Evolutionary conservation across 1,140 invertebrate species (phyloP).

Genomic region (roundworm (Caenorhabditis elegans)): DNA sequence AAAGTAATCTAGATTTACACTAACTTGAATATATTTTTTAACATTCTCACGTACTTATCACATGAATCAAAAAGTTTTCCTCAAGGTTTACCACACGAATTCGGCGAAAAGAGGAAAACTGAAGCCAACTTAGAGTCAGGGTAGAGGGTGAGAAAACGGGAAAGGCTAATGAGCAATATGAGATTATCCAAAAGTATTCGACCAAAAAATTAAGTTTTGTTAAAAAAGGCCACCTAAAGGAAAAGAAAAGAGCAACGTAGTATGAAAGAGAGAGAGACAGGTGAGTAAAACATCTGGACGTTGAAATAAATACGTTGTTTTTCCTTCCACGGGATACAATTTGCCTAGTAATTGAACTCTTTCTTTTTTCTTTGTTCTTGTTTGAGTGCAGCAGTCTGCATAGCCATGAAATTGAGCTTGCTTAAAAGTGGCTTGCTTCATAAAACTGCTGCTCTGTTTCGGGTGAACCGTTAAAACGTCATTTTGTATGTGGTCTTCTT

Average conservation of each 20-base stretch:
- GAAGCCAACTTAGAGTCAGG: not conserved
- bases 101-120: not conserved
- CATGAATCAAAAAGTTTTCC: not conserved
- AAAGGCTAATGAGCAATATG: constrained; percentile 30
- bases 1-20: too few relatives aligned
- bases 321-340: not conserved
- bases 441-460: not conserved
- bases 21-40: too few relatives aligned
- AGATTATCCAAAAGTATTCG: constrained; percentile 4
- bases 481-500: not conserved
- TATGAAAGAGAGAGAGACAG: not conserved
- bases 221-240: too few relatives aligned
- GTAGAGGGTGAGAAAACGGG: not conserved
- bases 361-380: too few relatives aligned
- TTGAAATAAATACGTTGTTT: constrained; percentile 1
- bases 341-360: constrained; percentile 25
- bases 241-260: too few relatives aligned
- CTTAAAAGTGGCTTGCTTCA: not conserved
- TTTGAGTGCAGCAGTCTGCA: not conserved
- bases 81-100: not conserved
- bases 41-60: too few relatives aligned
- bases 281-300: constrained; percentile 13
- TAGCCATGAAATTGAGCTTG: not conserved
- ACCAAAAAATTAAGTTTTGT: not conserved
- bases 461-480: constrained; percentile 17